A percentile compares a stretch with the other conserved stretches of the same genome.
Evolutionary conservation across 2,888 invertebrate genomes (phyloP).

Genomic region (Cyrtodaria siliqua): DNA sequence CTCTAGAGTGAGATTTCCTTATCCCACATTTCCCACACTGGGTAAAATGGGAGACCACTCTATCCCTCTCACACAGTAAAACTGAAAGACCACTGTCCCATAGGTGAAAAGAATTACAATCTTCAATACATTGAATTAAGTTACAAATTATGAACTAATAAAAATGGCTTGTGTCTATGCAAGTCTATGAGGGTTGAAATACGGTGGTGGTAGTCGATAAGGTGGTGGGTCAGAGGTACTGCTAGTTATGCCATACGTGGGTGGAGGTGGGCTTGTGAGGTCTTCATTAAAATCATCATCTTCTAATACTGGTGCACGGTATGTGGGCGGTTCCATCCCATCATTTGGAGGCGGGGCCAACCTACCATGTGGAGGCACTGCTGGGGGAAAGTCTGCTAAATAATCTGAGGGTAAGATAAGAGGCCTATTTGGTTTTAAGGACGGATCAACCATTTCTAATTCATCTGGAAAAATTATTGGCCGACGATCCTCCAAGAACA

Average conservation of each 20-base stretch:
- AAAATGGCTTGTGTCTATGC: too few species aligned
- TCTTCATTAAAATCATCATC: constrained; percentile 28
- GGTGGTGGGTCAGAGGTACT: constrained; percentile 58
- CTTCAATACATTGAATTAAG: too few species aligned
- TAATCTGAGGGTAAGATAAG: constrained; percentile 68
- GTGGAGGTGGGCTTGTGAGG: constrained; percentile 27
- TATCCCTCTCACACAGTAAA: too few species aligned
- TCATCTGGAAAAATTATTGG: constrained; percentile 80
- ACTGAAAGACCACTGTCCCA: too few species aligned
- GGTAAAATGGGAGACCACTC: too few species aligned
- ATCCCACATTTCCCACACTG: too few species aligned
- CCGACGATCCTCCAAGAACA: constrained; percentile 74
- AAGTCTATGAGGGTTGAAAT: constrained; percentile 61
- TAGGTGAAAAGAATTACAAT: too few species aligned
- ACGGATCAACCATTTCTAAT: constrained; percentile 70
- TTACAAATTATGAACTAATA: too few species aligned
- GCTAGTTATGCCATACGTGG: constrained; percentile 23
- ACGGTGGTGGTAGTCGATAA: constrained; percentile 67
- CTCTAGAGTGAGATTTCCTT: too few species aligned
- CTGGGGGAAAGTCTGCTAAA: constrained; percentile 53
- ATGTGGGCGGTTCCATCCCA: constrained; percentile 12
- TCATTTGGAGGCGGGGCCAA: too few species aligned
- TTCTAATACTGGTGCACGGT: constrained; percentile 30
- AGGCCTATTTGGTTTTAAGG: constrained; percentile 68
- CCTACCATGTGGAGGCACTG: constrained; percentile 55